Conservation (phyloP, 2,888 invertebrate genomes). For the Caenorhabditis wallacei region DNA sequence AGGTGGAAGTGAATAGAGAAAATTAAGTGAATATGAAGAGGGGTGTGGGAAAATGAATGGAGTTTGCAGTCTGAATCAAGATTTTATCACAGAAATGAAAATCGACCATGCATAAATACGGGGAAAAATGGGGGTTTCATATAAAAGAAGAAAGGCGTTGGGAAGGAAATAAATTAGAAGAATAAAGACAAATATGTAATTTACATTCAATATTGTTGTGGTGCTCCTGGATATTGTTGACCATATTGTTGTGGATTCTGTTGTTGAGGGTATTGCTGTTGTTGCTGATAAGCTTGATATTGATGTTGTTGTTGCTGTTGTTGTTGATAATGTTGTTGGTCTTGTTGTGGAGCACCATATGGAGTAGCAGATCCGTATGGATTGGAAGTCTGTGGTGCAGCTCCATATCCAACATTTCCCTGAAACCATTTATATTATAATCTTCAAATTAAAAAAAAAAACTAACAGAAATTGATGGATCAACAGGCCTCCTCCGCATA, state of each 20-base stretch:
- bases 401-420: constrained; percentile 38
- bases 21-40: background rate
- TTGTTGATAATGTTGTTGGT: constrained; percentile 19
- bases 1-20: constrained; percentile 18
- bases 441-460: no score
- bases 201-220: constrained; percentile 32
- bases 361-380: constrained; percentile 8
- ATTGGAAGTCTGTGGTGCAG: constrained; percentile 11
- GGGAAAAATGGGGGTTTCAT: background rate
- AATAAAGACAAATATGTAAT: background rate
- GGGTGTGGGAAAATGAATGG: constrained; percentile 14
- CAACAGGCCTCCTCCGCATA: constrained; percentile 69
- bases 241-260: constrained; percentile 12
- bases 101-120: constrained; percentile 16
- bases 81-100: constrained; percentile 15
- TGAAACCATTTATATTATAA: constrained; percentile 5
- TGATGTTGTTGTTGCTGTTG: constrained; percentile 1
- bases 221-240: constrained; percentile 39
- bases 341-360: constrained; percentile 21
- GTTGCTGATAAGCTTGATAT: constrained; percentile 24
- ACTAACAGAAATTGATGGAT: constrained; percentile 71
- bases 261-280: constrained; percentile 10
- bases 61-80: background rate
- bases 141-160: constrained; percentile 2
- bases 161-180: background rate